These are phyloP conservation scores for Agrilus cyanescens DNA, from an alignment of 2,888 invertebrate species.

Conservation along the genomic window DNA sequence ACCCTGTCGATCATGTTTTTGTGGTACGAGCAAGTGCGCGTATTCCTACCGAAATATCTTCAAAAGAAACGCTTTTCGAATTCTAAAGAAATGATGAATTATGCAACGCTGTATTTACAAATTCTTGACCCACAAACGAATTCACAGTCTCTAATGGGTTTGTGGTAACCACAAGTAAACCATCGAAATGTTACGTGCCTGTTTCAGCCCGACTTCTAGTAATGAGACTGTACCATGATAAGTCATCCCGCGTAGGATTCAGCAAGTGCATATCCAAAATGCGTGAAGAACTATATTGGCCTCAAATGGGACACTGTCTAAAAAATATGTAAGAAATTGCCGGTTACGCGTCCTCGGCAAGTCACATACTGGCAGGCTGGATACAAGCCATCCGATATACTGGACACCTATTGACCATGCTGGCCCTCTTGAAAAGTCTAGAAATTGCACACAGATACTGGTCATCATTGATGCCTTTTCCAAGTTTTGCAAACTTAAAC, in stretches of 20 bases:
- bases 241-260: conserved; percentile 10
- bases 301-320: conserved; percentile 1
- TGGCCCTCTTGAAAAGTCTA: too few species aligned
- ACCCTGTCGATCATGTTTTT: too few species aligned
- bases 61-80: not conserved
- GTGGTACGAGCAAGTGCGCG: conserved; percentile 1
- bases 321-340: too few species aligned
- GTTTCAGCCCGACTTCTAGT: conserved; percentile 7
- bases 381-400: too few species aligned
- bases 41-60: conserved; percentile 1
- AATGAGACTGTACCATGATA: conserved; percentile 10
- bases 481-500: too few species aligned
- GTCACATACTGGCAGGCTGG: too few species aligned
- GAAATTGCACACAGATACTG: too few species aligned
- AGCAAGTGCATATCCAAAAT: conserved; percentile 4
- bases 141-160: conserved; percentile 1
- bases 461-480: too few species aligned
- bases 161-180: conserved; percentile 5
- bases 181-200: conserved; percentile 8
- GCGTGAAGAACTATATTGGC: conserved; percentile 3
- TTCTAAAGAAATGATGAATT: conserved; percentile 2
- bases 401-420: too few species aligned
- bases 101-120: not conserved
- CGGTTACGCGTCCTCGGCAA: too few species aligned
- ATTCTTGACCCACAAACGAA: conserved; percentile 3